Conservation (phyloP, 2,888 invertebrate genomes). For the Trissolcus brochymenae region DNA sequence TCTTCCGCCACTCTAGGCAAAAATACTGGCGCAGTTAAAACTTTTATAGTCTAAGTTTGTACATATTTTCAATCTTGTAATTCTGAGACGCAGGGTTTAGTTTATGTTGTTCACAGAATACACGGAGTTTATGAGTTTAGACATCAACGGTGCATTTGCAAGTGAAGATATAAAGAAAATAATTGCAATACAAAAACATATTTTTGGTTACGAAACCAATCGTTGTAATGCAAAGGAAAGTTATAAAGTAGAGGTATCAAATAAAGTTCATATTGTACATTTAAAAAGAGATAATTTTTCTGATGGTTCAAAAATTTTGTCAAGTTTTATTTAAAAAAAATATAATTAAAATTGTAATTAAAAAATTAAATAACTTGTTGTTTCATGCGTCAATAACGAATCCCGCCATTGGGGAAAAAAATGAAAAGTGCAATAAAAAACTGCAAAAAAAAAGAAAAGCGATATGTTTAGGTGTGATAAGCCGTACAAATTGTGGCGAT, state of each 20-base stretch:
- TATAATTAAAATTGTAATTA: too few relatives aligned
- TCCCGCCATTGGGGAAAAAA: conserved; percentile 4
- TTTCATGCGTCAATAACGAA: conserved; percentile 23
- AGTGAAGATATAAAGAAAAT: background rate
- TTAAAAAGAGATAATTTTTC: too few relatives aligned
- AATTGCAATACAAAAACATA: too few relatives aligned
- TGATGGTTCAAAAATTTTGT: too few relatives aligned
- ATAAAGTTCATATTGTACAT: too few relatives aligned
- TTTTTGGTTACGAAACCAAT: too few relatives aligned
- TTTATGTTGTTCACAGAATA: conserved; percentile 21
- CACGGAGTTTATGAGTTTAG: background rate
- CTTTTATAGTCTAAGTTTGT: conserved; percentile 42
- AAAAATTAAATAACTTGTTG: background rate
- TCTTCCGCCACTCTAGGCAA: conserved; percentile 24
- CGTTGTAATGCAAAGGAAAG: background rate
- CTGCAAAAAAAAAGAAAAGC: conserved; percentile 15
- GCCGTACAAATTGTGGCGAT: conserved; percentile 39
- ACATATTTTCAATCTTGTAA: conserved; percentile 36
- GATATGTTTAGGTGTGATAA: conserved; percentile 44
- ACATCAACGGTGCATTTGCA: conserved; percentile 7
- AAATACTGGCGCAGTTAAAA: conserved; percentile 34
- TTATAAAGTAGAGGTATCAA: too few relatives aligned
- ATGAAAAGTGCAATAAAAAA: conserved; percentile 8
- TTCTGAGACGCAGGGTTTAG: conserved; percentile 14
- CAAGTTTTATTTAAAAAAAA: too few relatives aligned